Conservation (phyloP, 2,888 invertebrate species). For the Scrobipalpa atriplicella region DNA sequence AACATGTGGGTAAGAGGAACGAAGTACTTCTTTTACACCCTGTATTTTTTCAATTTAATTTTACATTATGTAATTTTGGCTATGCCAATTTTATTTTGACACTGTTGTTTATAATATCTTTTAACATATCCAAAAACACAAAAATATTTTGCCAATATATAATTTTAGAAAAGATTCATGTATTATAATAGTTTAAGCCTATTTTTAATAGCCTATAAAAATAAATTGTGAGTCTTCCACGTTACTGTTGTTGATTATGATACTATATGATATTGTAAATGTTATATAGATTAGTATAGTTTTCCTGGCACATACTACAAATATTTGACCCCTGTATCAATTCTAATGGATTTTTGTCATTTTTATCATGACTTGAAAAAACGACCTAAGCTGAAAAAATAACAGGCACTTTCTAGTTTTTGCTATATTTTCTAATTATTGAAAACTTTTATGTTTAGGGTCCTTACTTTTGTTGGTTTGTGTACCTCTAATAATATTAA, state of each 20-base stretch:
- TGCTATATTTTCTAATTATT: no score
- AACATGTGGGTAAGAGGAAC: no score
- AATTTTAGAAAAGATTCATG: neutral
- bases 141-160: no score
- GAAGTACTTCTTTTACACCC: no score
- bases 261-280: slow-evolving; percentile 38
- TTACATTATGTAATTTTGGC: no score
- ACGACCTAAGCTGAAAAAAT: no score
- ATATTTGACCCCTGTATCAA: neutral
- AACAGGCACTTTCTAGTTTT: no score
- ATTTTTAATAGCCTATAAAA: neutral
- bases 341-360: neutral
- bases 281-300: slow-evolving; percentile 43
- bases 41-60: no score
- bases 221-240: slow-evolving; percentile 42
- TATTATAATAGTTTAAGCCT: neutral
- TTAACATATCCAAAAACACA: no score
- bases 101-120: no score
- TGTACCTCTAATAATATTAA: neutral
- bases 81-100: no score
- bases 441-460: neutral
- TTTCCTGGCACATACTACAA: neutral
- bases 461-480: neutral
- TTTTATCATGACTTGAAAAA: neutral
- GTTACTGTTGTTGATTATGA: slow-evolving; percentile 51